Evolutionary conservation across 2,797 vertebrate species (phyloP), one percentile per base, ranked within the genome.

Genomic region (Aldrovandia affinis): DNA sequence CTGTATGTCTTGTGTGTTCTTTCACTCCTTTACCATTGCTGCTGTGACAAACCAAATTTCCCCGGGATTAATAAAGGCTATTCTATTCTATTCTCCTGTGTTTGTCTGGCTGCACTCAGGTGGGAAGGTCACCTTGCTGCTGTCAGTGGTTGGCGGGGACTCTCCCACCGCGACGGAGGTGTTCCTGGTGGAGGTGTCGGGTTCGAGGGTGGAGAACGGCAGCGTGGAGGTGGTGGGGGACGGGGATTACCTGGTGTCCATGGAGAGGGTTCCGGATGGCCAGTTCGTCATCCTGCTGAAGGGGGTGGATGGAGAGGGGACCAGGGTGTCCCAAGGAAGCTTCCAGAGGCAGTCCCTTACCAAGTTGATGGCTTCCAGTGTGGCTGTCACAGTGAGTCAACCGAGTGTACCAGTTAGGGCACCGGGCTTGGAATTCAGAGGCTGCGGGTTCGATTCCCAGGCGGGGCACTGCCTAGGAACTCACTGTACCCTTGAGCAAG

Each of bases 301-400:
- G 15, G 94, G 93, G 10, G 84, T 0, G 42, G 39, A 50, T 57
- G 82, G 28, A 47, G 59, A 18, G 2, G 2, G 83, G 14, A 87
- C 90, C 81, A 88, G 77, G 82, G 14, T 84, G 0, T 73, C 85
- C 9, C 0, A 2, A 2, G 7, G 18, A 1, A 0, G 44, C 30
- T 94, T 94, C 82, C 91, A 93, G 81, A 92, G 94, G 55, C 92
- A 93, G 81, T 89, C 92, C 0, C 0, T 86, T 15, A 93, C 86
- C 75, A 91, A 18, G 84, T 87, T 92, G 54, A 92, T 85, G 78
- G 54, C 89, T 70, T 95, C 94, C 4, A 91, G 84, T 80, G 6
- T 94, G 15, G 91, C 80, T 0, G 65, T 95, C 6, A 84, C 77
- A 5, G 93, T 94, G 85, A 91, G 94, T 30, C 15, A 12, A 5